Evolutionary conservation across 1,140 invertebrate species (phyloP).

Genomic region (Homalodisca vitripennis): DNA sequence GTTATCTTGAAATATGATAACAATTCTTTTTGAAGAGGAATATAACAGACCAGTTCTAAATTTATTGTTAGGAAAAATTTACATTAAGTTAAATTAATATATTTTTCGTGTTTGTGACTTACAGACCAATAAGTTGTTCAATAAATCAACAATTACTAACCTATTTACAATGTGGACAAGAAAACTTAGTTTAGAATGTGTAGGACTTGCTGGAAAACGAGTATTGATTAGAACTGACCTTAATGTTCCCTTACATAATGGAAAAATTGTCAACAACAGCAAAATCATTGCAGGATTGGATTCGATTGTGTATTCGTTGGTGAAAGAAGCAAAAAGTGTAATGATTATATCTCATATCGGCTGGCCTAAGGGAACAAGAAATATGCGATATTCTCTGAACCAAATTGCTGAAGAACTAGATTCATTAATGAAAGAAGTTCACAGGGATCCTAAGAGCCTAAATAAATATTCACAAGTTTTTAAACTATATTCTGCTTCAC

Average conservation of each 20-base stretch:
- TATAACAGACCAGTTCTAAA: too few species aligned
- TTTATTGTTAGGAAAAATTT: too few species aligned
- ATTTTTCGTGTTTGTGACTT: too few species aligned
- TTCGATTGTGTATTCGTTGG: slow-evolving; percentile 89
- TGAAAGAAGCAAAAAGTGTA: slow-evolving; percentile 91
- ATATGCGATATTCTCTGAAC: slow-evolving; percentile 26
- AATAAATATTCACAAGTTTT: slow-evolving; percentile 7
- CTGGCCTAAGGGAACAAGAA: slow-evolving; percentile 82
- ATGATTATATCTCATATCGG: slow-evolving; percentile 97
- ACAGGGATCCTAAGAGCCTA: slow-evolving; percentile 9
- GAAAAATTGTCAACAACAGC: slow-evolving; percentile 96
- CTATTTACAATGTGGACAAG: neutral
- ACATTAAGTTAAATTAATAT: too few species aligned
- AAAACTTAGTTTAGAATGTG: slow-evolving; percentile 20
- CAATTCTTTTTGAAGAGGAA: too few species aligned
- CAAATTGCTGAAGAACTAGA: slow-evolving; percentile 6
- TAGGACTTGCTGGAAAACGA: slow-evolving; percentile 10
- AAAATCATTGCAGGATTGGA: slow-evolving; percentile 95
- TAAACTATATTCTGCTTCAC: neutral
- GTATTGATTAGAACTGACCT: slow-evolving; percentile 65
- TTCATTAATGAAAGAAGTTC: slow-evolving; percentile 41
- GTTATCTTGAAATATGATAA: too few species aligned
- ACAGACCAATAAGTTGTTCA: too few species aligned
- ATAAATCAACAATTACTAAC: too few species aligned
- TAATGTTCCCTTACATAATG: slow-evolving; percentile 96